Percentiles rank a stretch among this genome's conserved stretches.
phyloP scores from a whole-genome alignment of 2,888 invertebrate species.

The Bursaphelenchus okinawaensis region DNA sequence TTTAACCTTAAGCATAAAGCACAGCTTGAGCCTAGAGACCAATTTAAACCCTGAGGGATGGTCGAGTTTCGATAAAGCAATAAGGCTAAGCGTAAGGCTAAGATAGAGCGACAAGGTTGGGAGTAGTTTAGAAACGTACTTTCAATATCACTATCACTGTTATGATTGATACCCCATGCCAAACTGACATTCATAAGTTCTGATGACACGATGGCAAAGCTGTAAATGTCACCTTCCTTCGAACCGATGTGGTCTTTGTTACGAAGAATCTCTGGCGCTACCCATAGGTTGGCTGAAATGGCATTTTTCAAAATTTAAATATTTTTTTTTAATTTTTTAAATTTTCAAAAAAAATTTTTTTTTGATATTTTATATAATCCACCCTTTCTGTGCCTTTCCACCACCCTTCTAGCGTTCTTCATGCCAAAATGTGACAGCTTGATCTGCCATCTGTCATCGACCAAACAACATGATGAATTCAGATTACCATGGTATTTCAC shows the following conservation, averaged over 20 bases:
- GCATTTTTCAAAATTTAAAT: too few relatives aligned
- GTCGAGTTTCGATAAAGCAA: too few relatives aligned
- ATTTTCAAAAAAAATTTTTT: too few relatives aligned
- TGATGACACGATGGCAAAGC: conserved; percentile 34
- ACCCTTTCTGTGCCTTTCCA: neutral
- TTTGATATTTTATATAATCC: too few relatives aligned
- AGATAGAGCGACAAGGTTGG: too few relatives aligned
- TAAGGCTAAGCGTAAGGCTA: too few relatives aligned
- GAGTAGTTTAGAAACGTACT: too few relatives aligned
- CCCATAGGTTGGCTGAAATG: conserved; percentile 22
- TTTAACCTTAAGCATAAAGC: too few relatives aligned
- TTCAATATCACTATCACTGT: neutral
- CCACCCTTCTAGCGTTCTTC: too few relatives aligned
- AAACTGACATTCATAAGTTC: conserved; percentile 19
- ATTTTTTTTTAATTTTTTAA: too few relatives aligned
- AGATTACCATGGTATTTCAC: conserved; percentile 35
- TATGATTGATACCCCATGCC: conserved; percentile 18
- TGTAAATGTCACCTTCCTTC: conserved; percentile 22
- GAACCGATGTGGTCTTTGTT: neutral
- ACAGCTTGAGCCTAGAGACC: too few relatives aligned
- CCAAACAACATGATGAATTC: conserved; percentile 36
- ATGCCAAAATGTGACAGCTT: conserved; percentile 18
- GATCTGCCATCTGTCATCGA: conserved; percentile 43
- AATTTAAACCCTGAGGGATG: too few relatives aligned
- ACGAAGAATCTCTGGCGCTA: conserved; percentile 23